phyloP scores from a whole-genome alignment of 2,888 invertebrate species.

The Meliscaeva auricollis region DNA sequence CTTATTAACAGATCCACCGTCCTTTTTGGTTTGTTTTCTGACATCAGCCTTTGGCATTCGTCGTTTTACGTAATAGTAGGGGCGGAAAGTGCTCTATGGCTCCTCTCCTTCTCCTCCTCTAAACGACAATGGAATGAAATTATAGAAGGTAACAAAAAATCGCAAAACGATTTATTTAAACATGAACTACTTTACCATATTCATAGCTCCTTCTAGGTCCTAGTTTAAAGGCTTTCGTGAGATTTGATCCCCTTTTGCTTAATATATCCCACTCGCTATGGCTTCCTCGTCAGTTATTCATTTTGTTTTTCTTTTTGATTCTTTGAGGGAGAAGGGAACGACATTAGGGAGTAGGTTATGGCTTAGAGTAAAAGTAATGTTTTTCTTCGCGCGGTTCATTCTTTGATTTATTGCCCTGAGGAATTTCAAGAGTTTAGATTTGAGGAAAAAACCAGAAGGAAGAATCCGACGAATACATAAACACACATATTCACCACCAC shows the following conservation, averaged over 20 bases:
- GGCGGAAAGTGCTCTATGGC: background rate
- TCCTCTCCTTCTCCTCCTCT: background rate
- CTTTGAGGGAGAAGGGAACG: background rate
- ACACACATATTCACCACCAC: conserved; percentile 37
- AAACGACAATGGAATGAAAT: conserved; percentile 61
- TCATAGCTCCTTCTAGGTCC: conserved; percentile 28
- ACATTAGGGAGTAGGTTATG: background rate
- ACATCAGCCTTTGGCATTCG: conserved; percentile 26
- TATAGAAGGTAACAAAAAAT: conserved; percentile 65
- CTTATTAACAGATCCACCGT: conserved; percentile 58
- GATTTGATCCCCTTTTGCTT: background rate
- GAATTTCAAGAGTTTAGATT: conserved; percentile 69
- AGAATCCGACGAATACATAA: conserved; percentile 18
- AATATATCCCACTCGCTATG: background rate
- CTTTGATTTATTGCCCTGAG: conserved; percentile 67
- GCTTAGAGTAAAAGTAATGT: conserved; percentile 43
- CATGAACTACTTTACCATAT: conserved; percentile 65
- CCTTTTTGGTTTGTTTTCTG: conserved; percentile 40
- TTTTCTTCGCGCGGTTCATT: conserved; percentile 56
- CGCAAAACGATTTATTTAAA: conserved; percentile 71
- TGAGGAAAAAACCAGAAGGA: conserved; percentile 43
- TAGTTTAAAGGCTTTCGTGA: conserved; percentile 53
- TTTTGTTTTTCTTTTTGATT: background rate
- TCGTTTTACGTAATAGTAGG: conserved; percentile 58
- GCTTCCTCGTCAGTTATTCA: conserved; percentile 23